phyloP scores from a whole-genome alignment of 2,113 vertebrate genomes.

The Macaca mulatta region DNA sequence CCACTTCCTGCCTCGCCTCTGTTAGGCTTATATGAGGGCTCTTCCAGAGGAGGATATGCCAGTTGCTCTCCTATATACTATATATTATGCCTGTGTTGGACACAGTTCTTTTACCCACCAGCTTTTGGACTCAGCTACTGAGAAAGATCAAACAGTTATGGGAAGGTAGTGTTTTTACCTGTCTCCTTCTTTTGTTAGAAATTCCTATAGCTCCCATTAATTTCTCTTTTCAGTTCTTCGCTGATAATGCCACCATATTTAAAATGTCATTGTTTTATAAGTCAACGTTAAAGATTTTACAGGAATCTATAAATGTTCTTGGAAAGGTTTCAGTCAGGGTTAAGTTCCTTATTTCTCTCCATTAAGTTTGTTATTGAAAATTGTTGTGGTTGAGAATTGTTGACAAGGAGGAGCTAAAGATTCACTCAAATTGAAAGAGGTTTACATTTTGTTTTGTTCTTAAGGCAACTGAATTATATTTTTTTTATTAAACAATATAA shows the following conservation, averaged over 20 bases:
- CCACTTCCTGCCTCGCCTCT: not conserved
- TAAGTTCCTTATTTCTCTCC: not conserved
- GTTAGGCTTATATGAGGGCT: not conserved
- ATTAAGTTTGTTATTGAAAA: not conserved
- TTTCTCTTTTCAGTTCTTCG: not conserved
- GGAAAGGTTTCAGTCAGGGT: not conserved
- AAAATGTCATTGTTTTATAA: not conserved
- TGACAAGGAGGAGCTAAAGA: not conserved
- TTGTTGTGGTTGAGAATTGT: not conserved
- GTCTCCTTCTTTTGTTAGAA: not conserved
- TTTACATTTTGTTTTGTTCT: not conserved
- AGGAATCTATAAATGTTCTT: not conserved
- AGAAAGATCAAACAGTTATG: too few relatives aligned
- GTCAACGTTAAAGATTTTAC: not conserved
- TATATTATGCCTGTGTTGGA: not conserved
- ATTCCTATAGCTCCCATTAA: not conserved
- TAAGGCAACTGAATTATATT: not conserved
- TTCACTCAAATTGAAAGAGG: not conserved
- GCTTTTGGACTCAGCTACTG: not conserved
- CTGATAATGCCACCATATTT: not conserved
- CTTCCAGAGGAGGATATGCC: not conserved
- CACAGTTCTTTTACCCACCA: not conserved
- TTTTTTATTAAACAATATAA: slow-evolving; percentile 14
- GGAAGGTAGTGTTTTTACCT: not conserved
- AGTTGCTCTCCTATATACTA: not conserved